Evolutionary conservation across 1,140 invertebrate genomes (phyloP), one percentile per base, ranked within the genome.

Genomic region (Lepidotrigona ventralis): DNA sequence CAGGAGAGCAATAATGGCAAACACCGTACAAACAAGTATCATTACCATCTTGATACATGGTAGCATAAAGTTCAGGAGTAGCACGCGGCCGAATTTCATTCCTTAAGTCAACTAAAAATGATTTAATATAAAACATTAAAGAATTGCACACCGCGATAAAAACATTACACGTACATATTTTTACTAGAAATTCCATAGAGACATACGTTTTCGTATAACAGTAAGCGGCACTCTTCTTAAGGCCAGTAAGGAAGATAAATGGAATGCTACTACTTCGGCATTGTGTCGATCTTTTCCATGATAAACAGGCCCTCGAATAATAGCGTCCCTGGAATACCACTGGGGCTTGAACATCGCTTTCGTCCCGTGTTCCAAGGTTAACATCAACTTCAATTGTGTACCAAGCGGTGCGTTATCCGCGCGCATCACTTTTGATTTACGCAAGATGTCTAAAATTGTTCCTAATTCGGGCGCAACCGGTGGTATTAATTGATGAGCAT

Each of bases 201-300:
- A 79, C 86, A 60, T 91, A 94, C 93, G 83, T 90, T 95, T 96
- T 88, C 98, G 95, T 70, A 97, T 97, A 51, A 97, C 96, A 54
- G 96, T 96, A 66, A 98, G 95, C 2, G 98, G 97, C 53, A 96
- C 96, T 94, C 97, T 95, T 88, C 96, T 95, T 76, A 98, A 95
- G 77, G 97, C 96, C 26, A 99, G 93, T 33, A 98, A 93, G 76
- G 97, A 96, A 71, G 97, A 97, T 82, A 99, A 94, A 94, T 98
- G 98, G 94, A 99, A 99, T n/a, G 97, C 97, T 88, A 97, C 96
- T n/a, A 99, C 97, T 95, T 99, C 98, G n/a, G 97, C 98, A 93
- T 97, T 97, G 91, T 99, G 98, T 19, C 98, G 95, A 93, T 99
- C 98, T 93, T 97, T 97, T 26, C 98, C 98, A 70, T 96, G 96